Evolutionary conservation across 2,888 invertebrate species (phyloP), one percentile per base, ranked within the genome.

Genomic region (Stratiomys singularior): DNA sequence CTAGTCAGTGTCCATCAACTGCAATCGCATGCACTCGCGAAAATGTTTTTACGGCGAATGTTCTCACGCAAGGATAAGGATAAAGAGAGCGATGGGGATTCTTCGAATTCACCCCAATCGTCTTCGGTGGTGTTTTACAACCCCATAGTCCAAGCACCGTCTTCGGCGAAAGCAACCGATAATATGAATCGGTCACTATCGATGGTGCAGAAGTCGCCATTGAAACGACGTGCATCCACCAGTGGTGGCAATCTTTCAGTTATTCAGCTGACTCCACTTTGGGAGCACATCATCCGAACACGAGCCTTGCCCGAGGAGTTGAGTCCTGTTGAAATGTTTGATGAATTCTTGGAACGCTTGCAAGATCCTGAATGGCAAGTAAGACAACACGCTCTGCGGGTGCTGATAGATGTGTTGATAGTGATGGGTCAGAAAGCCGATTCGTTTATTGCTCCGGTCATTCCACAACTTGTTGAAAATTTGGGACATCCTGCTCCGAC

Each of bases 361-460:
- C 89, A 91, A 52, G 93, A 94, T 85, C 93, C 94, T 0, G 95
- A 95, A 85, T 93, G 94, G 92, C 94, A 94, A 86, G 94, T 95
- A 46, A 90, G 95, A 11, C 92, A 94, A 81, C 94, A 95, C 85
- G 94, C 95, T 28, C 88, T 95, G 5, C 88, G 94, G 74, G 94
- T 96, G 9, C 89, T 95, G 47, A 91, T 92, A 30, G 95, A 95
- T 86, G 90, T 95, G 1, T 88, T 96, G 67, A 94, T 94, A 2
- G 91, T 94, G 56, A 90, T 94, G 80, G 90, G 91, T 58, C 89
- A 90, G 71, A 90, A 90, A 76, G 89, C 95, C 18, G 93, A 95
- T 81, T 89, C 90, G 78, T 91, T 92, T 77, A 92, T 94, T 88
- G 87, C 88, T 76, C 86, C 87, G 13, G 85, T 93, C 67, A 86